phyloP scores from a whole-genome alignment of 2,797 vertebrate species.

The Falco naumanni region DNA sequence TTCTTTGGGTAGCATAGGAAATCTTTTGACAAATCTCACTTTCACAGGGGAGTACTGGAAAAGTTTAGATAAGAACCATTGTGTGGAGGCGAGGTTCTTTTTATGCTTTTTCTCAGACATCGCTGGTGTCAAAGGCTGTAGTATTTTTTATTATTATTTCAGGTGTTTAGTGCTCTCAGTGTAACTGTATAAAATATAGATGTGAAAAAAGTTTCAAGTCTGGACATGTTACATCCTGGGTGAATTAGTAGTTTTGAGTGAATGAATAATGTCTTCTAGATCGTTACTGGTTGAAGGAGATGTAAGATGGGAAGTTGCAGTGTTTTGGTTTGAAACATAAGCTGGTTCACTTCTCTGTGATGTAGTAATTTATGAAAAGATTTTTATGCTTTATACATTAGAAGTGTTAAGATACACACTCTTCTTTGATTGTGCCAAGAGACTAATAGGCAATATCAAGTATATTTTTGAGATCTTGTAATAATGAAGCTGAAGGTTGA shows the following conservation, averaged over 20 bases:
- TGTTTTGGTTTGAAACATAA: not conserved
- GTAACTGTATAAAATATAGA: not conserved
- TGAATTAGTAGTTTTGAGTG: not conserved
- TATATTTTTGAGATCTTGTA: not conserved
- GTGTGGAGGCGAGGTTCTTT: not conserved
- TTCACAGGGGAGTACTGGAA: not conserved
- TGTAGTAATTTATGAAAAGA: not conserved
- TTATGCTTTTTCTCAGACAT: not conserved
- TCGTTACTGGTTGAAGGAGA: not conserved
- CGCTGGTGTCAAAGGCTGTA: not conserved
- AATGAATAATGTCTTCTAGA: not conserved
- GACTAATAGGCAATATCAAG: not conserved
- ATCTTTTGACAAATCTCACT: not conserved
- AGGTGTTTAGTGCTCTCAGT: not conserved
- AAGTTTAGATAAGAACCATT: not conserved
- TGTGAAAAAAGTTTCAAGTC: not conserved
- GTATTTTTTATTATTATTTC: not conserved
- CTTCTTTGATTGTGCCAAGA: not conserved
- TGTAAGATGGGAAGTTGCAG: not conserved
- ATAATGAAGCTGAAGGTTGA: not conserved
- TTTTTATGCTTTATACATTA: not conserved
- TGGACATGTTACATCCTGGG: not conserved
- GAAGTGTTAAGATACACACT: not conserved
- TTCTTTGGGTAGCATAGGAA: not conserved
- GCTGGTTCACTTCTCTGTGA: not conserved